Conservation (phyloP, 2,888 invertebrate genomes). For the Muscina levida region DNA sequence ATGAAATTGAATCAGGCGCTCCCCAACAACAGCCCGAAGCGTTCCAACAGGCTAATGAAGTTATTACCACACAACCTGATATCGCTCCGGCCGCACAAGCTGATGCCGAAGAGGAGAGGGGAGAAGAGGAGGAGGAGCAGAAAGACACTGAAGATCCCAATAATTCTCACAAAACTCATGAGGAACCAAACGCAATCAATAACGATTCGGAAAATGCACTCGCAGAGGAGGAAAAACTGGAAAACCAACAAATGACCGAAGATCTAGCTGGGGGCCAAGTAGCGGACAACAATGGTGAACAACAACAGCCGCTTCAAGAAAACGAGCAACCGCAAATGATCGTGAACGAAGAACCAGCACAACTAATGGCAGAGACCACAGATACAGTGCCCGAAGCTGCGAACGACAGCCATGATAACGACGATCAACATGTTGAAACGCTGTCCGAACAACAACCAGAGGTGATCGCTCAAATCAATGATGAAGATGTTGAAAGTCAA, state of each 20-base stretch:
- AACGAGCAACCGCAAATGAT: background rate
- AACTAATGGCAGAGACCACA: conserved; percentile 17
- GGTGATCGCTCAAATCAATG: conserved; percentile 32
- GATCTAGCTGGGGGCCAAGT: conserved; percentile 43
- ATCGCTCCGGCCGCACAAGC: conserved; percentile 22
- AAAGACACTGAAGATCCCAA: background rate
- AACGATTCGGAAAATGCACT: conserved; percentile 8
- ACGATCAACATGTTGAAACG: conserved; percentile 42
- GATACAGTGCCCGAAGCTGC: conserved; percentile 34
- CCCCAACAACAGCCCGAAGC: conserved; percentile 45
- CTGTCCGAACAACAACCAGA: conserved; percentile 33
- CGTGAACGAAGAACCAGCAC: conserved; percentile 31
- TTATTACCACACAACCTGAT: conserved; percentile 57
- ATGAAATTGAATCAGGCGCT: conserved; percentile 55
- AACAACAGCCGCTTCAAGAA: conserved; percentile 30
- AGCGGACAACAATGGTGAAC: conserved; percentile 38
- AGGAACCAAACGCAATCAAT: background rate
- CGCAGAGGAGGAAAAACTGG: conserved; percentile 48
- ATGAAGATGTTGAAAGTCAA: conserved; percentile 24
- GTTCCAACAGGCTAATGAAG: conserved; percentile 44
- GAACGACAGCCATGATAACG: conserved; percentile 35
- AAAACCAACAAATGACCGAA: conserved; percentile 40
- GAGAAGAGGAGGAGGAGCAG: conserved; percentile 2
- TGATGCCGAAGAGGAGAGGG: conserved; percentile 29
- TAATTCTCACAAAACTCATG: conserved; percentile 20